A percentile compares a stretch with the other conserved stretches of the same genome.
Evolutionary conservation across 1,140 invertebrate species (phyloP).

Genomic region (Metaphire vulgaris): DNA sequence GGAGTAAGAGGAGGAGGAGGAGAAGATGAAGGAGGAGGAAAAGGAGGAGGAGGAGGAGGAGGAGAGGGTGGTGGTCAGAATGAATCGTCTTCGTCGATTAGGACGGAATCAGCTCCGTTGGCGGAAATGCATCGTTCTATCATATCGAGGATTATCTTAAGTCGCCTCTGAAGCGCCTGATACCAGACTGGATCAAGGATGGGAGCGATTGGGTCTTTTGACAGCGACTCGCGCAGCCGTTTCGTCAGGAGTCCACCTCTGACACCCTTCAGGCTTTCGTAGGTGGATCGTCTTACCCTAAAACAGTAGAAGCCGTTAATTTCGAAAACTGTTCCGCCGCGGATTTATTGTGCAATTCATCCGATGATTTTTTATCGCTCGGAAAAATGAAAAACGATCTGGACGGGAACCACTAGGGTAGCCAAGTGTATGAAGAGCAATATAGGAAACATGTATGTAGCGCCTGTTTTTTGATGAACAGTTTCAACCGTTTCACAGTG

Average conservation of each 20-base stretch:
- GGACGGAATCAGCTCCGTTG: constrained; percentile 3
- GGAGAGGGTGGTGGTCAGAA: no score
- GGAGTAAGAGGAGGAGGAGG: no score
- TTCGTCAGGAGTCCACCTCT: constrained; percentile 8
- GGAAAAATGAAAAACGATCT: no score
- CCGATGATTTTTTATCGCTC: no score
- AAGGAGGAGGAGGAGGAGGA: no score
- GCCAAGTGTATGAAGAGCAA: no score
- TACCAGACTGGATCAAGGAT: constrained; percentile 22
- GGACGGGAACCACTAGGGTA: no score
- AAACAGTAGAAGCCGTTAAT: not conserved
- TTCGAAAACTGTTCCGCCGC: not conserved
- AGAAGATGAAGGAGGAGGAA: no score
- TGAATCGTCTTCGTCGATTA: not conserved
- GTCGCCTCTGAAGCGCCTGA: constrained; percentile 14
- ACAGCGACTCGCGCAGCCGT: constrained; percentile 7
- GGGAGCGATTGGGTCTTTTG: constrained; percentile 24
- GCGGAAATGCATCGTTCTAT: constrained; percentile 30
- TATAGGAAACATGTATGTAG: no score
- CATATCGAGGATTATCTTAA: constrained; percentile 22
- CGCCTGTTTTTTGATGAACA: no score
- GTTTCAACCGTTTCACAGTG: no score
- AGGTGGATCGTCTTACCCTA: constrained; percentile 23
- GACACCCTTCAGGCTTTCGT: constrained; percentile 20
- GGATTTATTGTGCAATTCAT: no score